phyloP scores from a whole-genome alignment of 35 echinoderm and acorn worm species.

The Apostichopus californicus region DNA sequence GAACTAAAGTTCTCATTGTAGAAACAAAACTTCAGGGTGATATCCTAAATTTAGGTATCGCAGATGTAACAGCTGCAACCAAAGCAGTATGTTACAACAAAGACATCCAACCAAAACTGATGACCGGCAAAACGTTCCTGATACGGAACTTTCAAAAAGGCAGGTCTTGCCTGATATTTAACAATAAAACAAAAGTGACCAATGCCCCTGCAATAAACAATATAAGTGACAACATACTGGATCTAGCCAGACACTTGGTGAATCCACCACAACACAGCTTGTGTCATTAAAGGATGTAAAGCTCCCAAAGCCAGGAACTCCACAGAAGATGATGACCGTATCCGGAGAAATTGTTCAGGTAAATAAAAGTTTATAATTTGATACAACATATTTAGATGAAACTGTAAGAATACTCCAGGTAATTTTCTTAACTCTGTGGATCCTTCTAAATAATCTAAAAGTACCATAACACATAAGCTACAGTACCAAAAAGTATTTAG shows the following conservation, averaged over 20 bases:
- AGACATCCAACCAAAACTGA: neutral
- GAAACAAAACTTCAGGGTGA: neutral
- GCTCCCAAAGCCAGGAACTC: neutral
- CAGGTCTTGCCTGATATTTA: too few species aligned
- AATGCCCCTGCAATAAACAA: conserved; percentile 14
- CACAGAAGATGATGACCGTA: neutral
- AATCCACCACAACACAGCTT: conserved; percentile 7
- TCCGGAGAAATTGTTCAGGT: conserved; percentile 31
- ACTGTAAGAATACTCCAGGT: too few species aligned
- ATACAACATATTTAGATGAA: too few species aligned
- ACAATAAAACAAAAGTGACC: conserved; percentile 5
- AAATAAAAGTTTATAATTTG: neutral
- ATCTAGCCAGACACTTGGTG: neutral
- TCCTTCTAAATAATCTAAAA: too few species aligned
- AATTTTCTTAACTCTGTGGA: too few species aligned
- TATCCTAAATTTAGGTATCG: conserved; percentile 13
- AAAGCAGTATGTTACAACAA: conserved; percentile 25
- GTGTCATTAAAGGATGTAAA: neutral
- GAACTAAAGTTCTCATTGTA: neutral
- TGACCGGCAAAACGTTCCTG: conserved; percentile 4
- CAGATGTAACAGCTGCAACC: neutral
- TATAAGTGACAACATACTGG: neutral
- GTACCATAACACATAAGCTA: too few species aligned
- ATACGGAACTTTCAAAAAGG: neutral
- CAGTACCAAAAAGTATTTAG: too few species aligned